A percentile compares a stretch with the other conserved stretches of the same genome.
Evolutionary conservation across 2,888 invertebrate species (phyloP).

Genomic region (Phaonia tiefii): DNA sequence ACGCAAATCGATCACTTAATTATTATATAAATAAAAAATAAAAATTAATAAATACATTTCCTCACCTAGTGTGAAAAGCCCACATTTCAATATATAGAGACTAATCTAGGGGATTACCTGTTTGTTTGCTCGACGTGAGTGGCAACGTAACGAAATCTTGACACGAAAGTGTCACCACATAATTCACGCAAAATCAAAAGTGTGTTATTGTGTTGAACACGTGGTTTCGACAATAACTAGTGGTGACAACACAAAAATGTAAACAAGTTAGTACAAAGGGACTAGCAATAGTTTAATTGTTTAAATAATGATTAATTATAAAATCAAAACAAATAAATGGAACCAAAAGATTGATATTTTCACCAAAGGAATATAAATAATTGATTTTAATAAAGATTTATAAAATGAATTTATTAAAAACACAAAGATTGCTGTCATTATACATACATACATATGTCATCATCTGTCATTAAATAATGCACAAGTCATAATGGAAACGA

Average conservation of each 20-base stretch:
- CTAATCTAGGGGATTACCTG: no score
- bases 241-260: constrained; percentile 7
- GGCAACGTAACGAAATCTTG: neutral
- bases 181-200: neutral
- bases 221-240: constrained; percentile 18
- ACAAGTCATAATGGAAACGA: no score
- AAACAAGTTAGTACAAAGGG: constrained; percentile 47
- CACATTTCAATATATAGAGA: no score
- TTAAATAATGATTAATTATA: constrained; percentile 24
- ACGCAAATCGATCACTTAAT: no score
- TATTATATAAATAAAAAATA: no score
- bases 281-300: constrained; percentile 4
- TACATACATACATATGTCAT: no score
- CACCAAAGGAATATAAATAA: neutral
- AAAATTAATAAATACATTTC: no score
- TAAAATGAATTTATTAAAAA: no score
- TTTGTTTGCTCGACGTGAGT: neutral
- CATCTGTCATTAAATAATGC: neutral
- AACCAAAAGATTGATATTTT: constrained; percentile 7
- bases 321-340: neutral
- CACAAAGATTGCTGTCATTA: no score
- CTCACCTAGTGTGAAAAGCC: no score
- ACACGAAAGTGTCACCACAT: neutral
- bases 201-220: constrained; percentile 21
- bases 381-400: constrained; percentile 15